Evolutionary conservation across 1,140 invertebrate species (phyloP).

Genomic region (Cyclargus thomasi): DNA sequence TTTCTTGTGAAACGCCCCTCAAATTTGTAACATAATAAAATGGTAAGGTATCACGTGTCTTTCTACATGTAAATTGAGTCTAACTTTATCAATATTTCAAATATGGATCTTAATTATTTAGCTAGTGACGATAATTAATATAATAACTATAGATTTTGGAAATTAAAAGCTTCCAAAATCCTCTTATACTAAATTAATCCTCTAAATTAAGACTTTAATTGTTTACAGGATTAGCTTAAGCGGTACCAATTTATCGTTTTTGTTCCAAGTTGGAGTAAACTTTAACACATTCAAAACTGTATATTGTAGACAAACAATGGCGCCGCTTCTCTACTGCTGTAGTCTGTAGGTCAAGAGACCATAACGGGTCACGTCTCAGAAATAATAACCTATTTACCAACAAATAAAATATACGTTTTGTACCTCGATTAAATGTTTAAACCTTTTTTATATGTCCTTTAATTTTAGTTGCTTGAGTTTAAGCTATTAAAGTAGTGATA

Average conservation of each 20-base stretch:
- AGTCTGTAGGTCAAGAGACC: background rate
- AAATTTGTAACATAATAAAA: no score
- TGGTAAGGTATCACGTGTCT: background rate
- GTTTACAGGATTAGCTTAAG: background rate
- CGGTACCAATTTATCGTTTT: conserved; percentile 3
- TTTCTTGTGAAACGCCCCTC: no score
- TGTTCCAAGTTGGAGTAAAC: background rate
- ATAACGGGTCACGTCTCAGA: background rate
- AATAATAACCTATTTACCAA: background rate
- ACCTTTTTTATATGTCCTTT: background rate
- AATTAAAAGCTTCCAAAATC: background rate
- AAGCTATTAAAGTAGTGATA: no score
- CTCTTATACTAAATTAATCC: background rate
- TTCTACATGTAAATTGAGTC: background rate
- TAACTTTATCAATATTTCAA: background rate
- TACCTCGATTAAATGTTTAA: background rate
- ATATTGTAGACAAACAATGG: background rate
- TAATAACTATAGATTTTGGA: background rate
- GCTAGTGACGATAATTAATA: background rate
- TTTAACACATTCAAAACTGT: background rate
- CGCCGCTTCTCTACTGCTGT: background rate
- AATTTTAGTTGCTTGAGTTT: background rate
- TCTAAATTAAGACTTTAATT: background rate
- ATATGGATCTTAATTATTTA: background rate
- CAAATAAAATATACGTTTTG: background rate